These are phyloP conservation scores for Oncopodura yosiiana DNA, from an alignment of 1,140 invertebrate species.

Conservation along the genomic window DNA sequence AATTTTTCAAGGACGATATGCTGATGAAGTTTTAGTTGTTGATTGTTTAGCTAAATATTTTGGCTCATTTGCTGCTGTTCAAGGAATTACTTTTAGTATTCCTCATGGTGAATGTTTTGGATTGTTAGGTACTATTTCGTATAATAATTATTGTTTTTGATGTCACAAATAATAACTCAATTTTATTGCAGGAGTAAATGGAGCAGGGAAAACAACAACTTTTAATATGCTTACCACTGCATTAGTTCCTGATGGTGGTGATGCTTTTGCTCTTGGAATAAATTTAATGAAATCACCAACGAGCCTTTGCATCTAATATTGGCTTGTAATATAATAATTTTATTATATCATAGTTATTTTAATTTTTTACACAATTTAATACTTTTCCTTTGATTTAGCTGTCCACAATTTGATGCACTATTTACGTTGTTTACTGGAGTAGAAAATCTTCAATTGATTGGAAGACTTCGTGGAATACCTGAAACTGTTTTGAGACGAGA, in stretches of 20 bases:
- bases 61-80: background rate
- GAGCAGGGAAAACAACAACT: constrained; percentile 1
- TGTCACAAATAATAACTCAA: background rate
- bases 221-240: constrained; percentile 8
- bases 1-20: background rate
- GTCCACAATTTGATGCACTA: constrained; percentile 46
- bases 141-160: background rate
- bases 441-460: constrained; percentile 44
- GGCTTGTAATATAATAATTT: no score
- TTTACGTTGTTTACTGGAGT: constrained; percentile 42
- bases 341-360: no score
- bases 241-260: constrained; percentile 3
- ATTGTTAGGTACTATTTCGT: background rate
- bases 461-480: constrained; percentile 43
- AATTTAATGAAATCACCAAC: no score
- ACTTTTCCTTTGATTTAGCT: no score
- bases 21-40: constrained; percentile 3
- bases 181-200: no score
- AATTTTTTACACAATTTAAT: no score
- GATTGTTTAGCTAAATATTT: constrained; percentile 12
- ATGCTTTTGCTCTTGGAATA: no score
- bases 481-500: constrained; percentile 36
- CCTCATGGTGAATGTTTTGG: constrained; percentile 10
- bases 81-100: constrained; percentile 1
- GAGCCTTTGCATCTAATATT: no score